Percentiles rank a stretch among this genome's conserved stretches.
phyloP scores from a whole-genome alignment of 2,888 invertebrate species.

The Spodoptera picta region DNA sequence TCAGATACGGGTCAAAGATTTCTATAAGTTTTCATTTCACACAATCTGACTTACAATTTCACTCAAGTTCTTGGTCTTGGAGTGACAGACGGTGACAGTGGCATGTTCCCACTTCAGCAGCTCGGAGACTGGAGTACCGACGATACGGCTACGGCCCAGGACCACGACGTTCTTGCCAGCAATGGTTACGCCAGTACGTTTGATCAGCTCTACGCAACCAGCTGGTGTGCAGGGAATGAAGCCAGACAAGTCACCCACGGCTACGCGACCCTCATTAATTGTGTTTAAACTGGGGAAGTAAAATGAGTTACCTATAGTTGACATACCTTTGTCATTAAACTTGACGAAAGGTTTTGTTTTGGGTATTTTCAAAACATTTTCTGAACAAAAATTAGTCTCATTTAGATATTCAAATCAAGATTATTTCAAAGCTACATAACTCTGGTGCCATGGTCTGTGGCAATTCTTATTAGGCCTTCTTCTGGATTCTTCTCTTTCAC shows the following conservation, averaged over 20 bases:
- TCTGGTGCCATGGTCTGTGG: no score
- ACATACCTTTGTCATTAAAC: no score
- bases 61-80: conserved; percentile 95
- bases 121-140: conserved; percentile 98
- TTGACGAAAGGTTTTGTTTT: no score
- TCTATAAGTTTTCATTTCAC: no score
- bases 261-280: conserved; percentile 97
- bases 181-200: conserved; percentile 92
- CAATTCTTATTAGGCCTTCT: no score
- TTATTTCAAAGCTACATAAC: no score
- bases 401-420: no score
- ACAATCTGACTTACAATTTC: conserved; percentile 89
- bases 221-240: conserved; percentile 99
- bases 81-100: conserved; percentile 99
- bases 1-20: no score
- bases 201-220: conserved; percentile 97
- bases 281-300: conserved; percentile 92
- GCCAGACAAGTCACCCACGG: conserved; percentile 96
- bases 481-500: no score
- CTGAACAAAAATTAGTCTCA: no score
- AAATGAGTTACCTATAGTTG: no score
- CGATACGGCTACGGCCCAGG: conserved; percentile 98
- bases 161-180: conserved; percentile 97
- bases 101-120: conserved; percentile 98
- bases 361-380: background rate